Percentiles rank a stretch among this genome's conserved stretches.
Evolutionary conservation across 2,797 vertebrate species (phyloP).

Genomic region (Coccyzus lansbergi): DNA sequence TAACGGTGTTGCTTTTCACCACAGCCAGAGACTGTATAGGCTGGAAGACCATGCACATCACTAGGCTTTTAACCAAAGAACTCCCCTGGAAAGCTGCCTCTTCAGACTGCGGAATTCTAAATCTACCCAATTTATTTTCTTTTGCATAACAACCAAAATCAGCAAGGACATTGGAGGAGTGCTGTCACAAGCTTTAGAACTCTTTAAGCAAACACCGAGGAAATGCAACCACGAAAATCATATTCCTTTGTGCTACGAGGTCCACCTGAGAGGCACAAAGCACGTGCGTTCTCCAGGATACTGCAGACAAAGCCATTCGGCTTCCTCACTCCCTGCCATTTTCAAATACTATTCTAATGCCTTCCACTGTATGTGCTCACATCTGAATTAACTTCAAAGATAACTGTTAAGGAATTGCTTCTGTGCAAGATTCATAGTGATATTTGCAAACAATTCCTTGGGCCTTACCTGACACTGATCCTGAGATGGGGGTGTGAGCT

Average conservation of each 20-base stretch:
- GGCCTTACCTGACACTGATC: constrained; percentile 94
- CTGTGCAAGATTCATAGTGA: not conserved
- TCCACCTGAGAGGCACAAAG: not conserved
- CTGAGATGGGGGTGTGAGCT: constrained; percentile 95
- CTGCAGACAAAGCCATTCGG: not conserved
- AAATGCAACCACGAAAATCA: not conserved
- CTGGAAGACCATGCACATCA: not conserved
- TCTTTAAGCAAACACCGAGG: not conserved
- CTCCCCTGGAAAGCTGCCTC: not conserved
- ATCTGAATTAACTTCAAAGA: not conserved
- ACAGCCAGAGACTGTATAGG: not conserved
- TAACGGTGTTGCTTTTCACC: not conserved
- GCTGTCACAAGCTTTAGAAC: not conserved
- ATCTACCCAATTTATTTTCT: not conserved
- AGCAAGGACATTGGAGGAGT: not conserved
- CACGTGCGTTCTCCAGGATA: not conserved
- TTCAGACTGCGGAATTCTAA: not conserved
- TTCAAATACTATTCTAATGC: not conserved
- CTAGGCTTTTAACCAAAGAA: not conserved
- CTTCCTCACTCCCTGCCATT: not conserved
- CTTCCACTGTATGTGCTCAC: not conserved
- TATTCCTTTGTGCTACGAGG: not conserved
- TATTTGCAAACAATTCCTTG: not conserved
- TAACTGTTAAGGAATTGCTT: not conserved
- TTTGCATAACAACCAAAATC: not conserved